A percentile compares a stretch with the other conserved stretches of the same genome.
phyloP scores from a whole-genome alignment of 2,888 invertebrate genomes.

The Hanleya hanleyi region DNA sequence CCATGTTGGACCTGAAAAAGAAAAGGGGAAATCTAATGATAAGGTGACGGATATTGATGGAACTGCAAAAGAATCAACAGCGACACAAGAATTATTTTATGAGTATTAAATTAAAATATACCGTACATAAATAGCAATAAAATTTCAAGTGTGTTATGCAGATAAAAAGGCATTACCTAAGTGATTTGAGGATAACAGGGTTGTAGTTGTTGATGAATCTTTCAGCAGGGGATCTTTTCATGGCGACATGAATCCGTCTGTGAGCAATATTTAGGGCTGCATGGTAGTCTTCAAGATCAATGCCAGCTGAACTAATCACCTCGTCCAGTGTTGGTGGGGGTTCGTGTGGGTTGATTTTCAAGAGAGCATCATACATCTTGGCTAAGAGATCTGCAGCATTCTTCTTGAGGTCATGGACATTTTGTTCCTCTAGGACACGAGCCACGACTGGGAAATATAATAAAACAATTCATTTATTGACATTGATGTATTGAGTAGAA shows the following conservation, averaged over 20 bases:
- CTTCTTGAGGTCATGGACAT: not conserved
- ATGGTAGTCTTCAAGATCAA: too few species aligned
- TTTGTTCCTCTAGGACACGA: slow-evolving; percentile 1
- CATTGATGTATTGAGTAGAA: not conserved
- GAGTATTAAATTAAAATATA: not conserved
- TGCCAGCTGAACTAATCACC: not conserved
- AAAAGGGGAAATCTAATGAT: too few species aligned
- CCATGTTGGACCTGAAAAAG: slow-evolving; percentile 26
- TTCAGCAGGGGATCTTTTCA: slow-evolving; percentile 22
- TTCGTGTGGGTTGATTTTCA: not conserved
- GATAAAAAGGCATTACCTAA: not conserved
- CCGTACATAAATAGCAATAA: not conserved
- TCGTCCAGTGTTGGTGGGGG: not conserved
- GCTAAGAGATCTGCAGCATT: not conserved
- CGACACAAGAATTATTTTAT: not conserved
- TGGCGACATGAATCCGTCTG: not conserved
- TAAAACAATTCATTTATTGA: not conserved
- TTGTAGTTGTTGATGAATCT: slow-evolving; percentile 29
- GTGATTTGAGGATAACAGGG: slow-evolving; percentile 22
- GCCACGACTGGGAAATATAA: not conserved
- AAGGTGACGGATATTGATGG: too few species aligned
- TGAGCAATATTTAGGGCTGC: too few species aligned
- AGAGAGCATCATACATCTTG: not conserved
- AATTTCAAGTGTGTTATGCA: not conserved
- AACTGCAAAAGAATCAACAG: not conserved